Evolutionary conservation across 2,888 invertebrate genomes (phyloP), one percentile per base, ranked within the genome.

Genomic region (Hirtodrosophila alboralis): DNA sequence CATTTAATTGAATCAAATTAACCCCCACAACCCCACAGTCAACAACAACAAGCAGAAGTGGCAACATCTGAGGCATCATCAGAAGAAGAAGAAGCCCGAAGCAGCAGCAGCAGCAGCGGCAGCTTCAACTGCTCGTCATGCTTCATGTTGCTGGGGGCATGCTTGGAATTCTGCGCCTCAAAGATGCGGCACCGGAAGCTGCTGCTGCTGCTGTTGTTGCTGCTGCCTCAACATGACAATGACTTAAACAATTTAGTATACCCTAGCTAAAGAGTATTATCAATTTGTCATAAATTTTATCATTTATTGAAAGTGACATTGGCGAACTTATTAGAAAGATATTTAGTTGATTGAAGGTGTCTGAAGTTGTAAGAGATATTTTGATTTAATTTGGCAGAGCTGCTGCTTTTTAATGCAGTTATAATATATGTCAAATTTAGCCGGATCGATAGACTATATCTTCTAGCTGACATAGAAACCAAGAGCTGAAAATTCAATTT

Each of bases 1-100:
- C 61, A 54, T 58, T 83, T 84, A 83, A 83, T 83, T 83, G 81
- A 83, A 83, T 84, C 69, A 66, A 81, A 84, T 83, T 84, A 84
- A 81, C 78, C 84, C 69, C 68, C 52, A 49, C 64, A 74, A 59
- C 68, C 62, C 65, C 53, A 74, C 30, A 27, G 6, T 26, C n/a
- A 13, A 27, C 30, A 63, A 14, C 6, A 26, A 12, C 4, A 31
- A 44, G 14, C 10, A 18, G 28, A 33, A 37, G n/a, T n/a, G n/a
- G n/a, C 8, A 31, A 2, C 26, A 18, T 9, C 18, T n/a, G n/a
- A 7, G 18, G 3, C 18, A n/a, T 44, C 44, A 9, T n/a, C 10
- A 18, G 28, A 33, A 37, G 14, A 10, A 33, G 34, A 33, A 41
- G 41, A 34, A 54, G n/a, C n/a, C n/a, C n/a, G n/a, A n/a, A n/a